Evolutionary conservation across 2,113 vertebrate species (phyloP).

Genomic region (Chiloscyllium plagiosum): DNA sequence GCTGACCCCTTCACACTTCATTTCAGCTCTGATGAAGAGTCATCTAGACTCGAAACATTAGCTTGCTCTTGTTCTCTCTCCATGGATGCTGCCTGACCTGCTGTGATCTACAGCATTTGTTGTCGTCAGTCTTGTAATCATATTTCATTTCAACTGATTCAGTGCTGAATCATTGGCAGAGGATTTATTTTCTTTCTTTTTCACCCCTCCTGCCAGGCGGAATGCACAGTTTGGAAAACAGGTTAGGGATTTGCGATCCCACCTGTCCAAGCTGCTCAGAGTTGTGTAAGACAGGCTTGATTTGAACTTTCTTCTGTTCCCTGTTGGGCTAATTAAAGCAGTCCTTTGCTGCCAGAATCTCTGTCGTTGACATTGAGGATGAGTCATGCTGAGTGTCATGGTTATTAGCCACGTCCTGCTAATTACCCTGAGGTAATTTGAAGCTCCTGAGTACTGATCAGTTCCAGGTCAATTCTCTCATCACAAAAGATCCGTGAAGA

Average conservation of each 20-base stretch:
- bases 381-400: neutral
- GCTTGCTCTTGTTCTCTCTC: no score
- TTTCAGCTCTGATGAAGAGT: no score
- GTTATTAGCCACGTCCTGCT: neutral
- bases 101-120: no score
- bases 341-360: neutral
- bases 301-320: neutral
- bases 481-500: neutral
- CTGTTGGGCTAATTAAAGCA: neutral
- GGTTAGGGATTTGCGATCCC: neutral
- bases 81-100: no score
- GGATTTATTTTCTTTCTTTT: neutral
- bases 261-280: neutral
- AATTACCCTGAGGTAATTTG: neutral
- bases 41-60: no score
- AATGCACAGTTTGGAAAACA: neutral
- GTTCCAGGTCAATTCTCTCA: neutral
- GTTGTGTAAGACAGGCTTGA: neutral
- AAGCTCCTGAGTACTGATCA: neutral
- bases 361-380: neutral
- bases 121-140: no score
- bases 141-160: neutral
- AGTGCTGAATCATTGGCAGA: no score
- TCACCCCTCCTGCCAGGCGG: neutral
- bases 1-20: no score